Evolutionary conservation across 2,888 invertebrate genomes (phyloP).

Genomic region (Proisotoma minuta): DNA sequence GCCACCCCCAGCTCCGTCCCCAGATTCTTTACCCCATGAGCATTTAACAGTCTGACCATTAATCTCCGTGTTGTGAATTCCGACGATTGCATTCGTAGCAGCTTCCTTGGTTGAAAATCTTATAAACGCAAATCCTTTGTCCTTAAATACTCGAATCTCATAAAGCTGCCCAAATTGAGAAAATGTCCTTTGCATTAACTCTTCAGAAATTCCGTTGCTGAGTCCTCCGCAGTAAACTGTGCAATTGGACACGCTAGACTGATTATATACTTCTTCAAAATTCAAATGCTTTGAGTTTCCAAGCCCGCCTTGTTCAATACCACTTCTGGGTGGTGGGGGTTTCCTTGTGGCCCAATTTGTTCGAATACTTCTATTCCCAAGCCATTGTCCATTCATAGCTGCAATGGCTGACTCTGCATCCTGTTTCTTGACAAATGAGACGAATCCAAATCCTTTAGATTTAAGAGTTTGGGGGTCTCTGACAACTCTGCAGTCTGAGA

Average conservation of each 20-base stretch:
- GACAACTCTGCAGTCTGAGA: constrained; percentile 97
- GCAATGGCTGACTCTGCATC: constrained; percentile 97
- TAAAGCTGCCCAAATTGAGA: constrained; percentile 89
- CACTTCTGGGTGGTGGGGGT: constrained; percentile 77
- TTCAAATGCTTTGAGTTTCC: constrained; percentile 86
- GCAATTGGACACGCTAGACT: constrained; percentile 95
- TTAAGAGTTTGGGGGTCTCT: constrained; percentile 90
- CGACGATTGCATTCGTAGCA: constrained; percentile 94
- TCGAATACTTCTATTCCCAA: constrained; percentile 93
- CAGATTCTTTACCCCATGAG: constrained; percentile 92
- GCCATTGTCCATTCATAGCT: constrained; percentile 98
- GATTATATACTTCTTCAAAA: constrained; percentile 96
- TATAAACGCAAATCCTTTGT: constrained; percentile 97
- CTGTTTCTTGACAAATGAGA: constrained; percentile 96
- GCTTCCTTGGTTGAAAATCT: constrained; percentile 87
- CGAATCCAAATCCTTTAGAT: constrained; percentile 79
- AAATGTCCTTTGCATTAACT: constrained; percentile 93
- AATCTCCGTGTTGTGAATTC: constrained; percentile 91
- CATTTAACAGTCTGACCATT: constrained; percentile 94
- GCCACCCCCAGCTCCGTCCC: constrained; percentile 25
- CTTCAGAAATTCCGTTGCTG: constrained; percentile 87
- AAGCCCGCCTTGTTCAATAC: constrained; percentile 53
- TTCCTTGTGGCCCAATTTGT: constrained; percentile 99
- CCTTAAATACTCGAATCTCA: constrained; percentile 96
- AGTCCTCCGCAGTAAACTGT: constrained; percentile 98